A percentile compares a stretch with the other conserved stretches of the same genome.
These are phyloP conservation scores for Rutpela maculata DNA, from an alignment of 2,888 invertebrate species.

Conservation along the genomic window DNA sequence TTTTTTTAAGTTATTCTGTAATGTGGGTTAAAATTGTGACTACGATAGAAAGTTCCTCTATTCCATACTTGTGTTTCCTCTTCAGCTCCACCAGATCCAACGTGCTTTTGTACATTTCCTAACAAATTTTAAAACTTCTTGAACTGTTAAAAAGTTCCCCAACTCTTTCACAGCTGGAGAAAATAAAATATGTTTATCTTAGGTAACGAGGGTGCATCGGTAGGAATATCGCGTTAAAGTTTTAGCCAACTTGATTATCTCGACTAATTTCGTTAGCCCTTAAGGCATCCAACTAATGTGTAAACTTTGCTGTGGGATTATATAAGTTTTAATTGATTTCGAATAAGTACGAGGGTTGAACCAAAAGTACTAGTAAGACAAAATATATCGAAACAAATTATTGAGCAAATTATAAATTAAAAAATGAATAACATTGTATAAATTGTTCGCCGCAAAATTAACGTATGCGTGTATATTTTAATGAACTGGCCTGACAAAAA, in stretches of 20 bases:
- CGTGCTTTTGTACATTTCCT: not conserved
- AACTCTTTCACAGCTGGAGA: not conserved
- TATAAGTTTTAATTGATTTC: constrained; percentile 27
- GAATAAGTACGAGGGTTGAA: constrained; percentile 8
- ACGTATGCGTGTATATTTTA: too few relatives aligned
- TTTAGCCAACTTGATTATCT: constrained; percentile 12
- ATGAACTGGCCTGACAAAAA: too few relatives aligned
- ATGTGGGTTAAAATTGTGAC: too few relatives aligned
- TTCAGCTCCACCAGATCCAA: not conserved
- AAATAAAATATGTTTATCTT: constrained; percentile 10
- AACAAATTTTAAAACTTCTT: not conserved
- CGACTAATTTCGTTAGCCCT: constrained; percentile 19
- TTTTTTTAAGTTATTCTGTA: too few relatives aligned
- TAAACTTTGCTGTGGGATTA: constrained; percentile 22
- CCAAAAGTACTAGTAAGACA: not conserved
- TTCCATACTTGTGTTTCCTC: too few relatives aligned
- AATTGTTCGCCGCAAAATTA: too few relatives aligned
- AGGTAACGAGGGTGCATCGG: not conserved
- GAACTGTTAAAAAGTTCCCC: not conserved
- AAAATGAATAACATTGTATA: too few relatives aligned
- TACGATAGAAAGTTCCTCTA: too few relatives aligned
- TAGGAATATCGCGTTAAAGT: constrained; percentile 13
- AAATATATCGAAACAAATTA: too few relatives aligned
- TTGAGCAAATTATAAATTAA: too few relatives aligned
- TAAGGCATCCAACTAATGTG: constrained; percentile 26